Evolutionary conservation across 2,888 invertebrate genomes (phyloP).

Genomic region (Anorthoa munda): DNA sequence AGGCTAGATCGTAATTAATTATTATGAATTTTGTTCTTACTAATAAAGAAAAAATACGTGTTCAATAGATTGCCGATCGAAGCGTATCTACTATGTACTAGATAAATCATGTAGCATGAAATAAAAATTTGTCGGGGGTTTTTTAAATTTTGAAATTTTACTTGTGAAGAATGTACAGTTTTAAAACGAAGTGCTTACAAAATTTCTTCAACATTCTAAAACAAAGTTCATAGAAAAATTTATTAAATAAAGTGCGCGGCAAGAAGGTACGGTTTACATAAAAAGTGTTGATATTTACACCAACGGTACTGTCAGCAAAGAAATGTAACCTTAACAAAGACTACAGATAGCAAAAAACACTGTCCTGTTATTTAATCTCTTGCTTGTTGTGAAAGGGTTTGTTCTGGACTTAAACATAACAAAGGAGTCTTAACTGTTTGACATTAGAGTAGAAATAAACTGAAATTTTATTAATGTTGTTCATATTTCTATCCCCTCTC

Average conservation of each 20-base stretch:
- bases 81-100: no score
- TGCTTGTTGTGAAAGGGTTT: neutral
- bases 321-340: slow-evolving; percentile 24
- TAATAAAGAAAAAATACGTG: no score
- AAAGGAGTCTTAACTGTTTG: neutral
- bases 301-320: slow-evolving; percentile 13
- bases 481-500: no score
- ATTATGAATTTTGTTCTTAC: no score
- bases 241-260: slow-evolving; percentile 35
- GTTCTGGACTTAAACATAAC: neutral
- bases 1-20: no score
- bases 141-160: no score
- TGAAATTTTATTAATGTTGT: neutral
- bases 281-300: slow-evolving; percentile 36
- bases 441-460: neutral
- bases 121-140: no score
- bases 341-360: slow-evolving; percentile 18
- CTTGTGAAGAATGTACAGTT: neutral
- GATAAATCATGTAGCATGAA: no score
- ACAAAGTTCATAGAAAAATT: slow-evolving; percentile 51
- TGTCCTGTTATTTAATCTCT: slow-evolving; percentile 2
- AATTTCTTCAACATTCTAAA: slow-evolving; percentile 2
- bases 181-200: neutral
- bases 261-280: slow-evolving; percentile 26
- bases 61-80: no score